phyloP scores from a whole-genome alignment of 2,113 vertebrate genomes.

The Nesospiza acunhae region DNA sequence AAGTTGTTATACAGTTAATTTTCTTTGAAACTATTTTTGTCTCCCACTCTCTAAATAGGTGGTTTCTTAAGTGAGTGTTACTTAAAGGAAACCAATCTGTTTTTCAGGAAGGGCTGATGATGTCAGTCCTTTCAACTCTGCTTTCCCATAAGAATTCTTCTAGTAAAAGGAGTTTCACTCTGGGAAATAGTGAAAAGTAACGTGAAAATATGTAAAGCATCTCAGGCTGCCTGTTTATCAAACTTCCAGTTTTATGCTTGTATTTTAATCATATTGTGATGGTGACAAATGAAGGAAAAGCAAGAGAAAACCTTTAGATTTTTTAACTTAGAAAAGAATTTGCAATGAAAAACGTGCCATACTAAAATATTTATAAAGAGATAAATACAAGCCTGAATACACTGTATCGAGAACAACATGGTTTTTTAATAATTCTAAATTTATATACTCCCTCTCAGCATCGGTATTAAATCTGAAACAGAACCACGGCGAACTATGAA shows the following conservation, averaged over 20 bases:
- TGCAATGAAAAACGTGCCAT: not conserved
- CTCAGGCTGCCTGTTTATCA: not conserved
- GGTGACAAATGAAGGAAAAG: not conserved
- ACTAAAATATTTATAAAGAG: not conserved
- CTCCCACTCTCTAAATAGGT: constrained; percentile 49
- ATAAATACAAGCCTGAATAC: not conserved
- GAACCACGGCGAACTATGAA: not conserved
- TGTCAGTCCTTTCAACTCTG: constrained; percentile 53
- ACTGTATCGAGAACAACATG: not conserved
- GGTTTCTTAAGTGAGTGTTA: constrained; percentile 67
- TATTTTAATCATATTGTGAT: not conserved
- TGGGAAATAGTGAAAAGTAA: constrained; percentile 66
- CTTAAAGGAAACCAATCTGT: constrained; percentile 70
- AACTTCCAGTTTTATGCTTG: not conserved
- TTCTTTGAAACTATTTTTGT: constrained; percentile 61
- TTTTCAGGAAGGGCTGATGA: constrained; percentile 65
- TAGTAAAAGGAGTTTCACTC: constrained; percentile 60
- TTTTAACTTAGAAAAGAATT: not conserved
- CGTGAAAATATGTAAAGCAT: constrained; percentile 61
- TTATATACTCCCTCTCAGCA: constrained; percentile 17
- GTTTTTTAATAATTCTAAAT: not conserved
- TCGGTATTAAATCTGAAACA: constrained; percentile 51
- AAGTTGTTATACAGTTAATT: constrained; percentile 20
- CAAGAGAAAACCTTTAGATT: not conserved
- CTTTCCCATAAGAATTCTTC: constrained; percentile 68